These are phyloP conservation scores for Aelia acuminata DNA, from an alignment of 2,888 invertebrate genomes.

Conservation along the genomic window DNA sequence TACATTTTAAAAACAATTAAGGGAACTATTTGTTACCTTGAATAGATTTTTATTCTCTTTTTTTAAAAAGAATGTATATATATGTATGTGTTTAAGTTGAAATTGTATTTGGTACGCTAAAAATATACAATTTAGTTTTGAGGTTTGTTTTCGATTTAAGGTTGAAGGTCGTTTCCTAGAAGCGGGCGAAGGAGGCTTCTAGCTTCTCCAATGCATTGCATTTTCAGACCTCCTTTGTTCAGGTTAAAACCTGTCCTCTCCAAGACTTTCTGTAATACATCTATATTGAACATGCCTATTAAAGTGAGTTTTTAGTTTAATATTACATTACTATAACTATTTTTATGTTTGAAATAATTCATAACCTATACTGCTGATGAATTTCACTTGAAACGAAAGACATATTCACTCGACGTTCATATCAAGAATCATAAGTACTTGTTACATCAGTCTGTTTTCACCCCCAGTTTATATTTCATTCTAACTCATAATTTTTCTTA, in stretches of 20 bases:
- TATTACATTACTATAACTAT: background rate
- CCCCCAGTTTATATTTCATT: background rate
- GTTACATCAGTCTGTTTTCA: background rate
- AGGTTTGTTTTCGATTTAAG: constrained; percentile 43
- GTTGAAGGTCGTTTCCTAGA: constrained; percentile 1
- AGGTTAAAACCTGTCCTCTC: background rate
- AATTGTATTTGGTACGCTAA: background rate
- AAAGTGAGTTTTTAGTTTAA: constrained; percentile 57
- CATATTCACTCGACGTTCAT: background rate
- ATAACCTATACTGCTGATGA: constrained; percentile 49
- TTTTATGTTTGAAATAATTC: background rate
- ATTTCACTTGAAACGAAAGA: background rate
- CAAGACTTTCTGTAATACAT: background rate
- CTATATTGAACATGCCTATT: constrained; percentile 62
- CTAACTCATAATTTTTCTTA: background rate
- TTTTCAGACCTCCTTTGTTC: background rate
- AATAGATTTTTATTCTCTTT: too few relatives aligned
- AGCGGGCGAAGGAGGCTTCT: background rate
- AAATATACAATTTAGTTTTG: constrained; percentile 30
- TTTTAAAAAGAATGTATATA: too few relatives aligned
- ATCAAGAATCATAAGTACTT: background rate
- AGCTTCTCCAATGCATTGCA: constrained; percentile 32
- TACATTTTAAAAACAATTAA: too few relatives aligned
- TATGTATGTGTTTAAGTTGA: background rate
- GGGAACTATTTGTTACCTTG: too few relatives aligned